These are phyloP conservation scores for Cichladusa arquata DNA, from an alignment of 2,113 vertebrate species.

Conservation along the genomic window DNA sequence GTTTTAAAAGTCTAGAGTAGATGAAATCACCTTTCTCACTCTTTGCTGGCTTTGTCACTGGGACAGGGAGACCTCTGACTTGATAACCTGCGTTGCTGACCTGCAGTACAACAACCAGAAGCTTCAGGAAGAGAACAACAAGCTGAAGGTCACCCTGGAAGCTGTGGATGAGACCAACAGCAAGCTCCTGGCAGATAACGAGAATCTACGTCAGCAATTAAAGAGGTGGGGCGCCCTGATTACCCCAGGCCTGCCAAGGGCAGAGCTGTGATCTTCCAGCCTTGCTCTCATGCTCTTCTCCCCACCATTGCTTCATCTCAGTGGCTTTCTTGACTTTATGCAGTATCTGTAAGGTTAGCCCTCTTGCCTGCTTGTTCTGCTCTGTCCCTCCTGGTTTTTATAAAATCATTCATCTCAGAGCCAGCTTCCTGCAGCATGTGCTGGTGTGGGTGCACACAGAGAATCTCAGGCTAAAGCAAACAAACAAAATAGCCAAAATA, in stretches of 20 bases:
- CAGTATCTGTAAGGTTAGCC: neutral
- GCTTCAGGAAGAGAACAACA: constrained; percentile 83
- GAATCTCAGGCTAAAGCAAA: neutral
- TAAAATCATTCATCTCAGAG: neutral
- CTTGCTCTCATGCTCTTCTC: neutral
- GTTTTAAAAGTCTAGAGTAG: neutral
- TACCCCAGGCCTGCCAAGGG: neutral
- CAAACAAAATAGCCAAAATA: neutral
- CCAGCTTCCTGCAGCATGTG: neutral
- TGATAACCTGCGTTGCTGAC: constrained; percentile 83
- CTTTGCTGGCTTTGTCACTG: neutral
- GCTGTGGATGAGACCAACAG: constrained; percentile 82
- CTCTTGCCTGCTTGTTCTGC: neutral
- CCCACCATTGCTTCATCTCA: neutral
- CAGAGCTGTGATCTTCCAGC: neutral
- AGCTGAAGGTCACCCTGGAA: constrained; percentile 81
- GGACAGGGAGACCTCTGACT: constrained; percentile 84
- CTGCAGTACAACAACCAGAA: constrained; percentile 87
- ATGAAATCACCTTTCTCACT: neutral
- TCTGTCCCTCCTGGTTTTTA: neutral
- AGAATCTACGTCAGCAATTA: constrained; percentile 74
- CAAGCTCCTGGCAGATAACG: constrained; percentile 79
- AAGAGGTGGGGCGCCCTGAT: constrained; percentile 69
- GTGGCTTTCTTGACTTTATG: neutral
- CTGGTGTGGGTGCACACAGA: neutral